phyloP scores from a whole-genome alignment of 2,113 vertebrate genomes.

The Xerus inauris region DNA sequence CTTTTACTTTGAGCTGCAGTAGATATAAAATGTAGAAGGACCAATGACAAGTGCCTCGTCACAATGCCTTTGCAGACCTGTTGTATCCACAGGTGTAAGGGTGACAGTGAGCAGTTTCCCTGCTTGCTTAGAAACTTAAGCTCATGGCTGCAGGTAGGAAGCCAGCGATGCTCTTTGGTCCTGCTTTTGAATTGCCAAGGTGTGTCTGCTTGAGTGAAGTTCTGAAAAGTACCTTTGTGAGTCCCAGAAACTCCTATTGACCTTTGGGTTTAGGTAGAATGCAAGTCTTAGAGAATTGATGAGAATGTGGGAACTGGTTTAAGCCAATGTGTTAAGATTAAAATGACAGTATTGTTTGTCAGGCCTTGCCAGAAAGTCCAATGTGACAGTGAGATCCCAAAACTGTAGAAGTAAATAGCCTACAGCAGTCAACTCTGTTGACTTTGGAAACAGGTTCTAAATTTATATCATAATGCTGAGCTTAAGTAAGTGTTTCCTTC shows the following conservation, averaged over 20 bases:
- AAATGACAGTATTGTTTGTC: conserved; percentile 41
- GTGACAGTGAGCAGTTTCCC: not conserved
- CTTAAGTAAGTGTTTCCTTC: not conserved
- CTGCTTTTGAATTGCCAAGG: not conserved
- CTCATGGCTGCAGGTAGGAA: not conserved
- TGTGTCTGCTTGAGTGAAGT: not conserved
- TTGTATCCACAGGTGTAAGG: not conserved
- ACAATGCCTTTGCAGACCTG: not conserved
- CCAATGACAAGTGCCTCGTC: not conserved
- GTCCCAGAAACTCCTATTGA: not conserved
- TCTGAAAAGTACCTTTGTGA: conserved; percentile 14
- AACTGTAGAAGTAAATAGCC: conserved; percentile 48
- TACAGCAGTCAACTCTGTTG: not conserved
- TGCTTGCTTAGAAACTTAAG: not conserved
- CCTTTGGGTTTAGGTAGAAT: not conserved
- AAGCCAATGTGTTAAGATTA: not conserved
- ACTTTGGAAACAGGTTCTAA: conserved; percentile 61
- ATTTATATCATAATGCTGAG: not conserved
- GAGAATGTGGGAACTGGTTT: not conserved
- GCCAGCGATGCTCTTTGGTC: fast-evolving
- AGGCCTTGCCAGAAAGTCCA: conserved; percentile 4
- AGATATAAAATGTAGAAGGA: not conserved
- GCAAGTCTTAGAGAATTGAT: not conserved
- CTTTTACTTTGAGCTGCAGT: not conserved
- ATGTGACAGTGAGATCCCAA: not conserved